Conservation (phyloP, 37 sponge, comb jelly and placozoan species). For the Bolinopsis microptera region DNA sequence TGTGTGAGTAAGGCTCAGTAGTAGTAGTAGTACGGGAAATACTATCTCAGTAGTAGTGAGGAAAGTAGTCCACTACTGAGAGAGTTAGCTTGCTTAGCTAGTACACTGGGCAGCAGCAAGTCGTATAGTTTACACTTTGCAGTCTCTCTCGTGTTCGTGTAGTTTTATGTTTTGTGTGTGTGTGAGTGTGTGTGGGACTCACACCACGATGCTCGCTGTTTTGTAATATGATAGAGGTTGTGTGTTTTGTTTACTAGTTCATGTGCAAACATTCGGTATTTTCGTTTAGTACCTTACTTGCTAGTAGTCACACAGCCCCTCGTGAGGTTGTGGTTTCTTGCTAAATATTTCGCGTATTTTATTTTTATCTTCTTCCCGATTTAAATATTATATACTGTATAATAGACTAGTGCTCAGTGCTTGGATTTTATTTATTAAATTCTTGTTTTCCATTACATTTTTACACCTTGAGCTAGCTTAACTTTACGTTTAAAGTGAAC, state of each 20-base stretch:
- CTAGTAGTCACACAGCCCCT: no score
- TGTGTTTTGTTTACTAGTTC: background rate
- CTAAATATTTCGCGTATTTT: background rate
- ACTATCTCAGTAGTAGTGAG: background rate
- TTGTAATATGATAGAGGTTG: background rate
- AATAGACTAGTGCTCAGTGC: no score
- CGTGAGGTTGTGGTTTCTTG: background rate
- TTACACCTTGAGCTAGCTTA: background rate
- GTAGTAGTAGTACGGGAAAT: background rate
- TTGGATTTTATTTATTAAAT: no score
- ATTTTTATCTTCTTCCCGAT: no score
- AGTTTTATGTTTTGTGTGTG: background rate
- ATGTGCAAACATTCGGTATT: background rate
- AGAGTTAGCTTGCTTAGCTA: background rate
- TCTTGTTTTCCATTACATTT: background rate
- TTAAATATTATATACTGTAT: no score
- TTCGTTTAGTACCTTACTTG: background rate
- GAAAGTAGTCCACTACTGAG: no score
- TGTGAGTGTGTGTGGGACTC: background rate
- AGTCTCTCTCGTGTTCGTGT: background rate
- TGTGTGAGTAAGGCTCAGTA: background rate
- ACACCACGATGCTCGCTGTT: background rate
- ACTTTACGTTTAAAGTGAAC: background rate
- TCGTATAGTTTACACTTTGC: background rate
- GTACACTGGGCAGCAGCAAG: background rate